Base-by-base conservation (phyloP, 2,797 vertebrate genomes). In the Tamandua tetradactyla region DNA sequence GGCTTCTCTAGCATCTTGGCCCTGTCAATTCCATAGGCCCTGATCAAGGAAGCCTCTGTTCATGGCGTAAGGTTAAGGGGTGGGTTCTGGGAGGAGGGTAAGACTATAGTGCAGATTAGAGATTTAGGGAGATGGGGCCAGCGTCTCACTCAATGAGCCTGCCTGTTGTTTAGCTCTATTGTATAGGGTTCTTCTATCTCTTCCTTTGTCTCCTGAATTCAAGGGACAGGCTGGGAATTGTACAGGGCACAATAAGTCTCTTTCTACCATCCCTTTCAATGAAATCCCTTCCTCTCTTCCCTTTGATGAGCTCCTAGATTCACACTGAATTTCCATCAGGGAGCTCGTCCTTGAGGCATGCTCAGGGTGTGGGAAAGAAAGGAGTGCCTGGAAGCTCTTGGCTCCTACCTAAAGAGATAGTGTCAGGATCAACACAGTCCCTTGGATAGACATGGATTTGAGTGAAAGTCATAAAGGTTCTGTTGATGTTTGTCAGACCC, bases 221-320 rank as follows among this genome's bases (percentile, higher is more conserved):
- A 86, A 94, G 71, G 66, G 96, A 98, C 96, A 98, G 97, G 96
- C 96, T 93, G 0, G 55, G 96, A 97, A 98, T 59, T 98, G 97
- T 98, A 69, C 0, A 4, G 94, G 66, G 72, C 83, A 98, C 97
- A 98, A 97, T 96, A 85, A 80, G 94, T 93, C 95, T 96, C 94
- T 97, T 97, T 98, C 97, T 98, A 85, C 69, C 64, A 86, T 95
- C 84, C 47, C 78, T 89, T 95, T 93, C 66, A 35, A 95, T 97
- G 92, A 97, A 97, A 92, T 76, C 88, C 94, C 96, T 97, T 97
- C 97, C 96, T 97, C 88, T 96, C 91, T 68, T 95, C 78, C 81
- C 52, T 92, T 96, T 74, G 85, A 92, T 92, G 93, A 62, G 49
- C 35, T 85, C 93, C 95, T 94, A 93, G 92, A 95, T 94, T 96